These are phyloP conservation scores for Scarus forsteni DNA, from an alignment of 2,797 vertebrate genomes.

Conservation along the genomic window DNA sequence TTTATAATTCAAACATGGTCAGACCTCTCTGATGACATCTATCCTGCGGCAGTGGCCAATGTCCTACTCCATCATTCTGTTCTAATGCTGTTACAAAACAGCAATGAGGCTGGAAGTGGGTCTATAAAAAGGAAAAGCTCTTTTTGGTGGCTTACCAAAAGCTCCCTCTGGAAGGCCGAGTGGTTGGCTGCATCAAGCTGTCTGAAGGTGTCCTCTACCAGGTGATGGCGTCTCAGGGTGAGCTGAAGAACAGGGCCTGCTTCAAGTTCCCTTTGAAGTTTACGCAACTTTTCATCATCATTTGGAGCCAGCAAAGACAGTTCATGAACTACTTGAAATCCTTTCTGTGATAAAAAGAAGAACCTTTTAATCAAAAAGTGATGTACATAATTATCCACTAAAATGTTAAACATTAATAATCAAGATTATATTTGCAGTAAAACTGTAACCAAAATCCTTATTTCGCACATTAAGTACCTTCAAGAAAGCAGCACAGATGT, in stretches of 20 bases:
- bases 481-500: fast-evolving
- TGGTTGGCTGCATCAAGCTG: conserved; percentile 60
- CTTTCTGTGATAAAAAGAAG: conserved; percentile 47
- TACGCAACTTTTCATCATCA: fast-evolving
- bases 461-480: conserved; percentile 58
- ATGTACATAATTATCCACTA: too few relatives aligned
- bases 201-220: conserved; percentile 82
- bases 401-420: too few relatives aligned
- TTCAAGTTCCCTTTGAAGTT: fast-evolving
- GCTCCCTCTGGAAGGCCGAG: conserved; percentile 53
- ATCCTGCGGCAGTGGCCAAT: too few relatives aligned
- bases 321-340: fast-evolving
- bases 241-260: conserved; percentile 61
- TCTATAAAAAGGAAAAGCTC: too few relatives aligned
- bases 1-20: too few relatives aligned
- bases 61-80: too few relatives aligned
- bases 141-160: conserved; percentile 62
- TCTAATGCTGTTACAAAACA: too few relatives aligned
- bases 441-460: not conserved
- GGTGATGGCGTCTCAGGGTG: conserved; percentile 68
- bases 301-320: fast-evolving
- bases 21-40: too few relatives aligned
- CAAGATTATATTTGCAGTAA: not conserved
- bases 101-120: too few relatives aligned
- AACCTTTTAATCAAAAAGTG: not conserved